Percentiles rank a stretch among this genome's conserved stretches.
Conservation (phyloP, 2,113 vertebrate species). For the Rhabdomys dilectus region DNA sequence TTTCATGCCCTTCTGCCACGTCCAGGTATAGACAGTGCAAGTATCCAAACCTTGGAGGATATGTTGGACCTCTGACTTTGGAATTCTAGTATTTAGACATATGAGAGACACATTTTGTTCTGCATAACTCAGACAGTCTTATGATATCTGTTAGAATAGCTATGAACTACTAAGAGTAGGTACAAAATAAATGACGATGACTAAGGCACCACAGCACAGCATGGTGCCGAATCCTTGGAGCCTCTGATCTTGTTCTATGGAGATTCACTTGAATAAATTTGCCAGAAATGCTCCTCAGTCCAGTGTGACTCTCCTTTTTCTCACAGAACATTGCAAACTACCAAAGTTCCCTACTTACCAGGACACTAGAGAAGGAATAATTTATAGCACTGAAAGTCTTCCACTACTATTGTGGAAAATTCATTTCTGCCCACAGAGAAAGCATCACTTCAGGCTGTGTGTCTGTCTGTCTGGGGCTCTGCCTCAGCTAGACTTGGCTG, state of each 20-base stretch:
- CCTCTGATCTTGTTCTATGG: neutral
- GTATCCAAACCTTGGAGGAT: neutral
- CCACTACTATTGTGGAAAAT: neutral
- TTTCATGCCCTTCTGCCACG: fast-evolving
- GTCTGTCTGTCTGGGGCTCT: neutral
- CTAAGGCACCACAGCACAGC: neutral
- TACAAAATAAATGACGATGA: neutral
- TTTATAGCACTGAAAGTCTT: neutral
- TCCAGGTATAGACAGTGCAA: neutral
- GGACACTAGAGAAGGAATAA: neutral
- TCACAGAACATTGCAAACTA: neutral
- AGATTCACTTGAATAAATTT: neutral
- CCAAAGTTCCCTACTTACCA: neutral
- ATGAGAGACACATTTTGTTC: neutral
- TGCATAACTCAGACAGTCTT: neutral
- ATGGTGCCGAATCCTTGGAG: neutral
- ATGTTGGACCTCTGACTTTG: neutral
- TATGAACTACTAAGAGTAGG: neutral
- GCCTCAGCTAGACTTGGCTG: neutral
- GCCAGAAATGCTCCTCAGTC: neutral
- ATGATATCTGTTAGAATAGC: neutral
- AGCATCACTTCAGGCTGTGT: neutral
- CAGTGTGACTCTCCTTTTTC: neutral
- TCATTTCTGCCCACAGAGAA: neutral
- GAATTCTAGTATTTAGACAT: neutral